Evolutionary conservation across 2,888 invertebrate species (phyloP), one percentile per base, ranked within the genome.

Genomic region (Zhengitettix transpicula): DNA sequence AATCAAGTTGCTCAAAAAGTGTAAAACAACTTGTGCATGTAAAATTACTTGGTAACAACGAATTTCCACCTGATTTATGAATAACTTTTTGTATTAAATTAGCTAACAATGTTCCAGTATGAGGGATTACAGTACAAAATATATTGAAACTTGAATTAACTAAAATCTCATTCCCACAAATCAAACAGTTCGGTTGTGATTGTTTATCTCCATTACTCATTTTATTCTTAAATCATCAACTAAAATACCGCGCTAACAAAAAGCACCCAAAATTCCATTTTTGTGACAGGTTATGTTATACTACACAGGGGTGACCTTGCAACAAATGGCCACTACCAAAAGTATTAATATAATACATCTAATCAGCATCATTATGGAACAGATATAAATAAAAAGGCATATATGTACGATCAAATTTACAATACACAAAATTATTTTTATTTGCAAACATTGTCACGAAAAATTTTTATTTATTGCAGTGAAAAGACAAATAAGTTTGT

Each of bases 1-100:
- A 62, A 61, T 65, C 65, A 51, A 65, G 62, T 58, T 65, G 64
- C 59, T 66, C 63, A 55, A 67, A 64, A 41, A 66, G 59, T 51
- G 57, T 57, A 58, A 62, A 66, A 60, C 66, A 66, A 44, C 64
- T 60, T 53, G 59, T 60, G 55, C 66, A 66, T 41, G 66, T 60
- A 59, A 63, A 62, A 40, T 60, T 64, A 40, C 62, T 62, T 9
- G 61, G 60, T 42, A 61, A 42, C 12, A 56, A 47, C 12, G 58
- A 58, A 14, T 62, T 58, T 16, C 61, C 61, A 14, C 60, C 58
- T 15, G 53, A 52, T 51, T 52, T 61, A n/a, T 55, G 56, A 41
- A 63, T 61, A 40, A 64, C 61, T 59, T 63, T 64, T 47, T 65
- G 64, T 17, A 66, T 63, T 52, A 63, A 60, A 61, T 65, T 63